Base-by-base conservation (phyloP, 92 coral and sea anemone species). In the Desmophyllum pertusum region DNA sequence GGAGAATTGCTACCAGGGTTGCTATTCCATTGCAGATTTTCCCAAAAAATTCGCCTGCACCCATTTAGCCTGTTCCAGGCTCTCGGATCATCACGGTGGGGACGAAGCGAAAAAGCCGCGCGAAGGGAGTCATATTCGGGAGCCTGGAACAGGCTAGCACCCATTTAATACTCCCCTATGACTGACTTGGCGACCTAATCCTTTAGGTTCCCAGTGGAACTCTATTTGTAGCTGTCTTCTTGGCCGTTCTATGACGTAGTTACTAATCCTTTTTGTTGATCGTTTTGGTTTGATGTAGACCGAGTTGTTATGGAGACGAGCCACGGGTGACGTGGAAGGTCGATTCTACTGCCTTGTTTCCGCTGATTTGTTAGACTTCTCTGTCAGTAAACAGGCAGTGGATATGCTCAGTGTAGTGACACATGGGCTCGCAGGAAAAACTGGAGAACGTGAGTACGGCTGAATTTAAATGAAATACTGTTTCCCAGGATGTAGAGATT, bases 231-330 rank as follows among this genome's bases (percentile, higher is more conserved):
- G n/a, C n/a, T n/a, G n/a, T n/a, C 11, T 45, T 3, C 8, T 1
- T 15, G 51, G 11, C 17, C 2, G 53, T 0, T 48, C 17, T 48
- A 48, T 3, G 51, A 53, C 27, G 61, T 53, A 3, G n/a, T 10
- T 10, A 7, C 15, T 59, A 30, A 30, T 33, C 8, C 55, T 6
- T 50, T 21, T 50, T 13, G 14, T 18, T 0, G 35, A 36, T 36
- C 23, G 13, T 31, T 52, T 10, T 30, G 14, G 21, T 42, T 48
- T 43, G 61, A 3, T 14, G 19, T 17, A 92, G 95, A 66, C 90
- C 27, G 95, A 92, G 42, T 53, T 89, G 73, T 88, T 92, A 3
- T 92, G 91, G 93, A 84, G 95, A 86, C 93, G 95, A 76, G 93
- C 92, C 13, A 84, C 61, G 15, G 89, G 87, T 40, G 93, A 90